Percentiles rank a stretch among this genome's conserved stretches.
Evolutionary conservation across 2,113 vertebrate genomes (phyloP).

Genomic region (Pituophis catenifer): DNA sequence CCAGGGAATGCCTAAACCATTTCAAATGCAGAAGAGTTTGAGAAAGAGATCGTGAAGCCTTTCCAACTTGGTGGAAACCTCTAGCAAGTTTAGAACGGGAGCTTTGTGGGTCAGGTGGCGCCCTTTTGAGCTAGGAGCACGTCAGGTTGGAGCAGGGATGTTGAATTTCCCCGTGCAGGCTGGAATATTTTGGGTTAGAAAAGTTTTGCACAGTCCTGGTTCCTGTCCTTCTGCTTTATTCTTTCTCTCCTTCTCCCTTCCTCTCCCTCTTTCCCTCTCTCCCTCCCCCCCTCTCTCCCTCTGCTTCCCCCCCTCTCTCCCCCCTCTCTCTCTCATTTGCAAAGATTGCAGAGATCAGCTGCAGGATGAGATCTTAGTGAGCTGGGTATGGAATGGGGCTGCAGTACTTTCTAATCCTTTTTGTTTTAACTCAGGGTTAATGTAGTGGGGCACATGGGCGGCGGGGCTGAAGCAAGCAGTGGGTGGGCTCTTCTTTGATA

Average conservation of each 20-base stretch:
- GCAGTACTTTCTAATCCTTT: not conserved
- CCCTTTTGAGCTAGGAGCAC: not conserved
- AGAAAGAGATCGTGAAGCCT: not conserved
- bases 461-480: not conserved
- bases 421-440: not conserved
- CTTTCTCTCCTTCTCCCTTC: not conserved
- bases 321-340: not conserved
- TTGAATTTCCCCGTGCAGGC: not conserved
- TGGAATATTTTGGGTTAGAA: not conserved
- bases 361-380: not conserved
- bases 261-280: not conserved
- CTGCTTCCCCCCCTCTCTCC: no score
- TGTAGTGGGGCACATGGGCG: not conserved
- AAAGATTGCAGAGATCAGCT: not conserved
- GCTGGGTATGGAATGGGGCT: not conserved
- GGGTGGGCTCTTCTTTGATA: not conserved
- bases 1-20: not conserved
- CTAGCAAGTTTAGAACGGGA: not conserved
- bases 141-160: not conserved
- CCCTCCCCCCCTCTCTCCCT: accelerated
- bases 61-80: not conserved
- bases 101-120: not conserved
- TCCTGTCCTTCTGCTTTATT: not conserved
- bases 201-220: not conserved
- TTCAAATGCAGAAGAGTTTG: not conserved